Evolutionary conservation across 92 coral and sea anemone species (phyloP).

Genomic region (Micromussa lordhowensis): DNA sequence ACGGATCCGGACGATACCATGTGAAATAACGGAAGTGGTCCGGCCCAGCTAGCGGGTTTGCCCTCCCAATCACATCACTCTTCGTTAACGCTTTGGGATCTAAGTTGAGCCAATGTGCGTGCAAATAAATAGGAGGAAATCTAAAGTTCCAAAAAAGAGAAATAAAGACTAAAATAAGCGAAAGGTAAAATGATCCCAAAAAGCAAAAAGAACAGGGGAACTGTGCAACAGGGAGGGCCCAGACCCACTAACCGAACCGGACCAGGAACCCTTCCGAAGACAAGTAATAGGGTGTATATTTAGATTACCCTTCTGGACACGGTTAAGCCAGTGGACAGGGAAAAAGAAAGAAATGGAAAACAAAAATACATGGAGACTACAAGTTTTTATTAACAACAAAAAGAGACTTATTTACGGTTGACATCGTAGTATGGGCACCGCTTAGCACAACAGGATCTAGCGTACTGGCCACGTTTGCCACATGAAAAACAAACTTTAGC

Average conservation of each 20-base stretch:
- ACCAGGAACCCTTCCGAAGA: conserved; percentile 50
- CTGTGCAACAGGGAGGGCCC: background rate
- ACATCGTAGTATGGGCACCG: background rate
- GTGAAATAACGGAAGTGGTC: too few relatives aligned
- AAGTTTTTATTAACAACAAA: background rate
- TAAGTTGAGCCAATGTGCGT: background rate
- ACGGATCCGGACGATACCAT: too few relatives aligned
- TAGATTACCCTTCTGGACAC: conserved; percentile 22
- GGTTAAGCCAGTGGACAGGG: conserved; percentile 3
- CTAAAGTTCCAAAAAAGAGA: too few relatives aligned
- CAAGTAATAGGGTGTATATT: too few relatives aligned
- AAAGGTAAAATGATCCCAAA: too few relatives aligned
- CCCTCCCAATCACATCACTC: too few relatives aligned
- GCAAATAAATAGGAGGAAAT: background rate
- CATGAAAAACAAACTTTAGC: background rate
- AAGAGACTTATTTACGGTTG: background rate
- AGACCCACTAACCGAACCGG: conserved; percentile 45
- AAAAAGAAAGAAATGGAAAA: too few relatives aligned
- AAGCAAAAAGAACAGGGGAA: too few relatives aligned
- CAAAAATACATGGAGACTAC: too few relatives aligned
- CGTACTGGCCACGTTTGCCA: conserved; percentile 1
- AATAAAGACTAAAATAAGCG: too few relatives aligned
- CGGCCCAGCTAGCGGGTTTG: too few relatives aligned
- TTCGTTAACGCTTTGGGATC: too few relatives aligned
- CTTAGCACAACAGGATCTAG: background rate